Evolutionary conservation across 2,113 vertebrate genomes (phyloP), one percentile per base, ranked within the genome.

Genomic region (Barnardius zonarius): DNA sequence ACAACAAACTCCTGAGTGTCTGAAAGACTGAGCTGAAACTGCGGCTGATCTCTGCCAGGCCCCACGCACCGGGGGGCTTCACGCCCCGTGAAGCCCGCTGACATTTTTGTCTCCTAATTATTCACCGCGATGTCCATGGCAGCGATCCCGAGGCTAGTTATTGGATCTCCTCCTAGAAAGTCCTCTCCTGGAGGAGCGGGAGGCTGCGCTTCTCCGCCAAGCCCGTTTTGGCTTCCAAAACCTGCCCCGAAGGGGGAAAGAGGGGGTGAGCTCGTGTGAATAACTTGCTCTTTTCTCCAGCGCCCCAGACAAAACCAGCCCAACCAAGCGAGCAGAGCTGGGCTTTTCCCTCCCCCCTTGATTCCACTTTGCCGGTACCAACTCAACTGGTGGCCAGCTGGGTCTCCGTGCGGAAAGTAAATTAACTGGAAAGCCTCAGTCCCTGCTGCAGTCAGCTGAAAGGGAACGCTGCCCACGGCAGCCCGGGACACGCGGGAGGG

Each of bases 341-440:
- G 31, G 46, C 48, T 80, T 35, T 22, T 31, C 31, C 23, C 30
- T 39, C 61, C 20, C 66, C 69, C 61, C 48, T 62, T 43, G 3
- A 69, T 81, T 80, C 77, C 62, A 41, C 51, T 95, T 82, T 19
- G 77, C 18, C 33, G 9, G 46, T 83, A 83, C 92, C 96, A 94
- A 33, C 68, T 83, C 94, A 96, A 94, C 85, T 46, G 78, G 93
- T 95, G 92, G 86, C 96, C 96, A 97, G 90, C 92, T 97, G 95
- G 93, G 95, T 89, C 82, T 95, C 90, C 39, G 73, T 33, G 70
- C 83, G 85, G 90, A 83, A 97, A 97, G 94, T 92, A 93, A 98
- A 97, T 96, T 95, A 96, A 93, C 96, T 97, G 96, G 96, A 97
- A 98, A 97, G 54, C 64, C 90, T 77, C 87, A 31, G 80, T 72